phyloP scores from a whole-genome alignment of 2,797 vertebrate species.

The Brachyrhaphis roseni region DNA sequence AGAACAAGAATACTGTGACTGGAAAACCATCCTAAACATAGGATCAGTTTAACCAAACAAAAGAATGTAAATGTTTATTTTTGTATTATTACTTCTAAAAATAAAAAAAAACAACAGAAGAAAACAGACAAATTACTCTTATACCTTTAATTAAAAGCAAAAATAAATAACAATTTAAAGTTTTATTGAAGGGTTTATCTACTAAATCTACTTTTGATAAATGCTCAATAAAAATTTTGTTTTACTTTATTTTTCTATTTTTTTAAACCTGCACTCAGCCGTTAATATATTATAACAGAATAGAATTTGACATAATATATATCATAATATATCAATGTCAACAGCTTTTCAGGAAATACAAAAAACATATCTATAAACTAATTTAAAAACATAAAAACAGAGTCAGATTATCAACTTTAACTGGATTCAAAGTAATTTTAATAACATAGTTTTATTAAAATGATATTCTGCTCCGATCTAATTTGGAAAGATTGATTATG shows the following conservation, averaged over 20 bases:
- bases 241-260: too few species aligned
- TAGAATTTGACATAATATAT: background rate
- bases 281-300: background rate
- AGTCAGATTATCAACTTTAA: background rate
- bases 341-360: background rate
- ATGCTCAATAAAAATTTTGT: too few species aligned
- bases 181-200: background rate
- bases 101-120: too few species aligned
- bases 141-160: background rate
- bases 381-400: background rate
- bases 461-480: background rate
- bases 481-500: background rate
- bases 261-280: too few species aligned
- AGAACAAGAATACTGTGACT: background rate
- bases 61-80: too few species aligned
- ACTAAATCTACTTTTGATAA: background rate
- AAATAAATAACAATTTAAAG: background rate
- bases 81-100: too few species aligned
- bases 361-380: background rate
- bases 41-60: too few species aligned
- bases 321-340: background rate
- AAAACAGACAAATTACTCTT: background rate
- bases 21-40: background rate
- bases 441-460: background rate
- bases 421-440: background rate